These are phyloP conservation scores for Heliconius erato DNA, from an alignment of 2,888 invertebrate species.

Conservation along the genomic window DNA sequence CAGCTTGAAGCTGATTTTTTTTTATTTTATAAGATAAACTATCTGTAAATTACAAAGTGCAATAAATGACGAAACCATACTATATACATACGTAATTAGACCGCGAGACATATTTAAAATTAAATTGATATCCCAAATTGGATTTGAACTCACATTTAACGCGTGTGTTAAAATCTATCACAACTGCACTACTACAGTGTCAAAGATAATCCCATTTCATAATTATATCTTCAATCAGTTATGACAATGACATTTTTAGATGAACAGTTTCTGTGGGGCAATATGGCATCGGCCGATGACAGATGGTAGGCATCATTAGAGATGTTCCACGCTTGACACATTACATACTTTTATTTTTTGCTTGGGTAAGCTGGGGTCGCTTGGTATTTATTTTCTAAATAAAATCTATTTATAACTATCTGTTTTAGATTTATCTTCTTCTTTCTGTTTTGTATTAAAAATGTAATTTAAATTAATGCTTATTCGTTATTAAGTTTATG, in stretches of 20 bases:
- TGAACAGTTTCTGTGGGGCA: slow-evolving; percentile 55
- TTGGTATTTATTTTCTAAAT: slow-evolving; percentile 30
- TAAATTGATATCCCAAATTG: not conserved
- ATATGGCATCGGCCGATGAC: slow-evolving; percentile 53
- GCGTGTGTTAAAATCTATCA: rapidly evolving
- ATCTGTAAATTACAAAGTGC: no score
- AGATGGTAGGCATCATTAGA: slow-evolving; percentile 57
- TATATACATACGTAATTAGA: no score
- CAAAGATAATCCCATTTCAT: not conserved
- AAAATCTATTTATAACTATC: slow-evolving; percentile 3
- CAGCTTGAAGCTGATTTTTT: no score
- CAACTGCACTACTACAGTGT: not conserved
- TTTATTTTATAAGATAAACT: no score
- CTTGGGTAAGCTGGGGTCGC: slow-evolving; percentile 16
- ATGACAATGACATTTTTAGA: slow-evolving; percentile 55
- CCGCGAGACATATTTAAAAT: not conserved
- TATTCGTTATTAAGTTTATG: not conserved
- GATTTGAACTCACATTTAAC: not conserved
- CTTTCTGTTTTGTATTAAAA: no score
- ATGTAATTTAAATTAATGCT: not conserved
- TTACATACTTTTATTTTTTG: slow-evolving; percentile 43
- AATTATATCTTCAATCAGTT: slow-evolving; percentile 48
- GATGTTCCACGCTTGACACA: slow-evolving; percentile 48
- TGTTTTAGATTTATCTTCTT: not conserved
- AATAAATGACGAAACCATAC: no score